Evolutionary conservation across 2,797 vertebrate genomes (phyloP), one percentile per base, ranked within the genome.

Genomic region (Hipposideros larvatus): DNA sequence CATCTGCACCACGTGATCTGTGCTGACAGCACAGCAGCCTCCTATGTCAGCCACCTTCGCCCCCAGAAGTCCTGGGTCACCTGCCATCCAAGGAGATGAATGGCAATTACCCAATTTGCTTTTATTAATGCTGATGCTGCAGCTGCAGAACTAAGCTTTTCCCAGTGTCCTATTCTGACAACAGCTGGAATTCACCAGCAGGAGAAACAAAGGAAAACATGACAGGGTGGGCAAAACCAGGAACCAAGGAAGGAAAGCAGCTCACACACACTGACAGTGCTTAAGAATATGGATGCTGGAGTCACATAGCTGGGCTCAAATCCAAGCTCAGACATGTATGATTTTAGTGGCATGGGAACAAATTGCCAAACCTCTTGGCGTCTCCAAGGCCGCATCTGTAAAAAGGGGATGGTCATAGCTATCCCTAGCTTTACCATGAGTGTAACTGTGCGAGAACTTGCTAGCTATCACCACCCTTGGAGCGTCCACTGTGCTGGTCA

Each of bases 1-100:
- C 79, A 73, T 84, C 78, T 66, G 96, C 65, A 61, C 92, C 96
- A 63, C 11, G 8, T 95, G 61, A 74, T 73, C 96, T 95, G 84
- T 71, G 97, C 88, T 37, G 53, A 82, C 15, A 51, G 59, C 21
- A 77, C 16, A 4, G 46, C 66, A 26, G 86, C 31, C 51, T 65
- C 77, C 61, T 24, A 1, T 1, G 0, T 75, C 55, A 61, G 91
- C 41, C 57, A 26, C 43, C 37, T 24, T n/a, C 5, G 0, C 28
- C 48, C 68, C 46, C 71, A 26, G 70, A 90, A 92, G 78, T 9
- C 61, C 92, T 6, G 13, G 70, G 63, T 53, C 66, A 14, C 61
- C 90, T 53, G 89, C 55, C 57, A 0, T 16, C 65, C 0, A 0
- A 73, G 92, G 57, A 74, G 57, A 0, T 28, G 13, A 31, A n/a